Evolutionary conservation across 1,140 invertebrate species (phyloP).

Genomic region (Monomorium pharaonis): DNA sequence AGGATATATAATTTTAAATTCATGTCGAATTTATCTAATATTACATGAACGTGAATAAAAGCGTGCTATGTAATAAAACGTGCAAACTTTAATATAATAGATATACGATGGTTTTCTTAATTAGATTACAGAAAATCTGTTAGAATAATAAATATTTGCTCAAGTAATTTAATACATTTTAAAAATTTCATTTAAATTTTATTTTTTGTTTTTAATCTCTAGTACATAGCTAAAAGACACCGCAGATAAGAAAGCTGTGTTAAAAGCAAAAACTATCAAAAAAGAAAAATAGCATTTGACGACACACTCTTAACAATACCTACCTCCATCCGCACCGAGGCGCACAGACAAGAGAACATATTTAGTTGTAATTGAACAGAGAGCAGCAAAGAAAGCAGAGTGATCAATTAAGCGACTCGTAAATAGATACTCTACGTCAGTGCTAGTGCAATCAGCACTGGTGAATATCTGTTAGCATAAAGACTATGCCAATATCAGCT

Average conservation of each 20-base stretch:
- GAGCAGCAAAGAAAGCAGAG: background rate
- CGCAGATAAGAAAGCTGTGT: background rate
- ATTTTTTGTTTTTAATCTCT: background rate
- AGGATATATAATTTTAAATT: background rate
- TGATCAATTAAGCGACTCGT: background rate
- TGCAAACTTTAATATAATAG: background rate
- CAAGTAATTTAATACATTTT: background rate
- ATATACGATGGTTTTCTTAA: background rate
- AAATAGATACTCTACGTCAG: conserved; percentile 62
- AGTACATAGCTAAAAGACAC: background rate
- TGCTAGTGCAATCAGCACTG: conserved; percentile 68
- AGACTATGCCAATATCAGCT: conserved; percentile 4
- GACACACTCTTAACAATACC: conserved; percentile 61
- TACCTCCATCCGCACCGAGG: conserved; percentile 83
- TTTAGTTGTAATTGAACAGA: conserved; percentile 53
- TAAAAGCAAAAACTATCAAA: too few relatives aligned
- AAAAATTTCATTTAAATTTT: background rate
- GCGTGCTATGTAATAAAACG: background rate
- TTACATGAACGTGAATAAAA: background rate
- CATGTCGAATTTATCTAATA: too few relatives aligned
- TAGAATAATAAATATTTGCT: background rate
- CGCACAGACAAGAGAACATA: conserved; percentile 83
- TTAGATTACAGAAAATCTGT: background rate
- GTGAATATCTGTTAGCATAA: conserved; percentile 60
- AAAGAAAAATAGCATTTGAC: background rate